Base-by-base conservation (phyloP, 2,797 vertebrate genomes). In the Gambusia yucatana region DNA sequence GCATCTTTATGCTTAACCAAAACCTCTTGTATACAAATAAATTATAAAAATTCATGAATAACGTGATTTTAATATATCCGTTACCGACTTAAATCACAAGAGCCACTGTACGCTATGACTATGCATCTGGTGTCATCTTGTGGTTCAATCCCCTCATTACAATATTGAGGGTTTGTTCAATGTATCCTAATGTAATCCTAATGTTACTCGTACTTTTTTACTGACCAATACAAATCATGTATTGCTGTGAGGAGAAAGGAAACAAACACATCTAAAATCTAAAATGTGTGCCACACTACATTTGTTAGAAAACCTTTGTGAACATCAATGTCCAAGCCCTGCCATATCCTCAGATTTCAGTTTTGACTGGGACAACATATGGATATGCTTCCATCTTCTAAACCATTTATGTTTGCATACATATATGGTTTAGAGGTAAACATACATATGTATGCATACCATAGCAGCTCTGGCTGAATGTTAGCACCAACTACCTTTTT, bases 101-200 rank as follows among this genome's bases (percentile, higher is more conserved):
- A 1, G 6, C 33, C 6, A 36, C 30, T 36, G 16, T 16, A 4
- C 33, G 3, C 33, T 20, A 3, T 63, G 8, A 63, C 20, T 36
- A 9, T 16, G 61, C 16, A 47, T 92, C 81, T 93, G 86, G 89
- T 87, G 87, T 87, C 91, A 28, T 83, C 88, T 81, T 8, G 84
- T 83, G 94, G 87, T 50, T 1, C 13, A 4, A 46, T 13, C 0
- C 2, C 10, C 28, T 63, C 73, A 89, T 86, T 77, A 88, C 81
- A n/a, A n/a, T 13, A 47, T 55, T 0, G 52, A 55, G 25, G 20
- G 22, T 55, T 55, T 55, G 9, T 30, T 59, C 10, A 59, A 59
- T 59, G 11, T 16, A 30, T 14, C 22, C 50, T 52, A 22, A 25
- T 25, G 50, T 55, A 55, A 1, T 10, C 52, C 33, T 33, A 33